Base-by-base conservation (phyloP, 1,140 invertebrate genomes). In the Drosophila micromelanica region DNA sequence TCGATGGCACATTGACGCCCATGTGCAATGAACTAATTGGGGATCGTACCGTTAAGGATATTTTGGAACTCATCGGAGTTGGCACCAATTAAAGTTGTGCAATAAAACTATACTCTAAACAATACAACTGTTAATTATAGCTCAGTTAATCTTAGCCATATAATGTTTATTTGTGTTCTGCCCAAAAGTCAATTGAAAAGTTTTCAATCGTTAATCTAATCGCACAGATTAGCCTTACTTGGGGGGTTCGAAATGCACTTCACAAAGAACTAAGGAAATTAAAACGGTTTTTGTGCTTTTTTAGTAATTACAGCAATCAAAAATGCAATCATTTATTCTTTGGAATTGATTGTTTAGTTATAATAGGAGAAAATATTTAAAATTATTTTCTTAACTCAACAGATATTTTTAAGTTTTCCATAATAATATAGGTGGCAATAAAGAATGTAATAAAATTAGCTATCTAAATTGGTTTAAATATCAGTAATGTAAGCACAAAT, bases 1-100 rank as follows among this genome's bases (percentile, higher is more conserved):
- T 85, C 6, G 55, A 79, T 54, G 54, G 51, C 9, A 45, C 64
- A 7, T 59, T 65, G 12, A 91, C 90, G 1, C 90, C 90, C 12
- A 60, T 84, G 11, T 70, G 82, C 54, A 73, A 73, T 46, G 80
- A 91, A 5, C 1, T 90, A 5, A 80, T 91, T 67, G 90, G 80
- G 1, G 84, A 82, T 8, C 79, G 79, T 11, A 35, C 78, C 2
- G 15, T 87, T 5, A 49, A 37, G 8, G 82, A 87, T 49, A n/a
- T 91, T 15, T 15, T 87, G 11, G 80, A 5, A 1, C 42, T 85
- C 20, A 85, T 85, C 30, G 68, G 69, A 13, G 63, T 63, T 30
- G 30, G 64, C 17, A 62, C 59, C 8, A 40, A 32, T 35, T 70
- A 55, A 27, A 55, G 38, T 9, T 13, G 23, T 40, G 4, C 5